Evolutionary conservation across 2,797 vertebrate species (phyloP), one percentile per base, ranked within the genome.

Genomic region (Helarctos malayanus): DNA sequence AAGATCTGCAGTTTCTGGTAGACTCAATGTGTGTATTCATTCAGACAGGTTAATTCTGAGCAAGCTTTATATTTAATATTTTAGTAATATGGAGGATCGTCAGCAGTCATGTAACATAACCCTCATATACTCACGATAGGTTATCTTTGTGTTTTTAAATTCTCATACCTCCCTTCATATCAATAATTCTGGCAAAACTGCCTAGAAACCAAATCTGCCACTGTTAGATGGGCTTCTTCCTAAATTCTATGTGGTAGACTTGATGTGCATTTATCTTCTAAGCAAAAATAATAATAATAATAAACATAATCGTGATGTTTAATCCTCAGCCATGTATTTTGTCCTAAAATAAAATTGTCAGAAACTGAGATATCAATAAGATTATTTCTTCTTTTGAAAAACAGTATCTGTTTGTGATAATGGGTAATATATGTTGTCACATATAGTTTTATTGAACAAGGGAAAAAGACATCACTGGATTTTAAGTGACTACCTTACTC

Each of bases 161-260:
- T 94, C 32, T 95, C 65, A 12, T 38, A 57, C 35, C 13, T 87
- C 18, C 27, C n/a, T 32, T 54, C 38, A 52, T 8, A 65, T 96
- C 38, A 81, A 1, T 87, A 78, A 86, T 95, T 89, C 75, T 94
- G 75, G 75, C 75, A 92, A 7, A 75, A 90, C 75, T 93, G 49
- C 45, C 35, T 95, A 38, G 69, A n/a, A 95, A 86, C 80, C 75
- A 92, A 91, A 94, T 95, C 38, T 86, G 63, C 73, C 47, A 73
- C 27, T 82, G 3, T 85, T 96, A n/a, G 68, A 90, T 84, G 85
- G 85, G 13, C 38, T 68, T 13, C 27, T 84, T 97, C 84, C 88
- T 95, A 95, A 95, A 87, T 94, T 93, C 84, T 38, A 92, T 75
- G 52, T 88, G 65, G 81, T 94, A 88, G 73, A 89, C 82, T 89